Evolutionary conservation across 2,797 vertebrate genomes (phyloP).

Genomic region (Thunnus albacares): DNA sequence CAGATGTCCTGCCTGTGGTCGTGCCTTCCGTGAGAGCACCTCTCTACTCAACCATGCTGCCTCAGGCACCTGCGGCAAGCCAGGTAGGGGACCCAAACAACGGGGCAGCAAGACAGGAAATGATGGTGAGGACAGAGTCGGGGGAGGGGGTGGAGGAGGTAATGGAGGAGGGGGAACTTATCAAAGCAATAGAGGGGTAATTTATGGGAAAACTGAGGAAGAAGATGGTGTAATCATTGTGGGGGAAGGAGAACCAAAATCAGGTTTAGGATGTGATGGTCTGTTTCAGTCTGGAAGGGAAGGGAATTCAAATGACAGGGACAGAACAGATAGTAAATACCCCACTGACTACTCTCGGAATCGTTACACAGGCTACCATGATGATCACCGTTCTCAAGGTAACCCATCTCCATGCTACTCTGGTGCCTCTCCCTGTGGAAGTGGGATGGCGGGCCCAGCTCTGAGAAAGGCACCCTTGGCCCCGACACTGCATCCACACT

Average conservation of each 20-base stretch:
- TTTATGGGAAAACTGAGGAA: constrained; percentile 87
- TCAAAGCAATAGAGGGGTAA: constrained; percentile 84
- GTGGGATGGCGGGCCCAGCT: constrained; percentile 87
- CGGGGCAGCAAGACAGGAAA: constrained; percentile 84
- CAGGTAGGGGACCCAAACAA: constrained; percentile 87
- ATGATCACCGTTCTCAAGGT: constrained; percentile 90
- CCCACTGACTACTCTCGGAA: constrained; percentile 89
- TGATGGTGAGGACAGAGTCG: constrained; percentile 86
- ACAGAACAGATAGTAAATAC: constrained; percentile 87
- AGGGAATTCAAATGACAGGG: constrained; percentile 86
- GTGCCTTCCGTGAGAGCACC: constrained; percentile 90
- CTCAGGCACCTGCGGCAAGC: constrained; percentile 91
- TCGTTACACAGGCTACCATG: constrained; percentile 90
- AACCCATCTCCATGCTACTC: constrained; percentile 88
- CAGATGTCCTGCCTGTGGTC: constrained; percentile 93
- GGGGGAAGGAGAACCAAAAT: constrained; percentile 85
- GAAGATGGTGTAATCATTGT: constrained; percentile 87
- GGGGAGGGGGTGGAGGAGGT: constrained; percentile 84
- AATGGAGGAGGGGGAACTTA: constrained; percentile 86
- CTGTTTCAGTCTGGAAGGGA: constrained; percentile 86
- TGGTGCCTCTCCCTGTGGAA: constrained; percentile 88
- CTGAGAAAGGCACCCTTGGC: constrained; percentile 90
- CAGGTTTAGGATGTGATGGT: constrained; percentile 85
- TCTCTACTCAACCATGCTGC: constrained; percentile 91
- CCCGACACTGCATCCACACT: constrained; percentile 89